Conservation (phyloP, 2,888 invertebrate genomes). For the Harmothoe impar region DNA sequence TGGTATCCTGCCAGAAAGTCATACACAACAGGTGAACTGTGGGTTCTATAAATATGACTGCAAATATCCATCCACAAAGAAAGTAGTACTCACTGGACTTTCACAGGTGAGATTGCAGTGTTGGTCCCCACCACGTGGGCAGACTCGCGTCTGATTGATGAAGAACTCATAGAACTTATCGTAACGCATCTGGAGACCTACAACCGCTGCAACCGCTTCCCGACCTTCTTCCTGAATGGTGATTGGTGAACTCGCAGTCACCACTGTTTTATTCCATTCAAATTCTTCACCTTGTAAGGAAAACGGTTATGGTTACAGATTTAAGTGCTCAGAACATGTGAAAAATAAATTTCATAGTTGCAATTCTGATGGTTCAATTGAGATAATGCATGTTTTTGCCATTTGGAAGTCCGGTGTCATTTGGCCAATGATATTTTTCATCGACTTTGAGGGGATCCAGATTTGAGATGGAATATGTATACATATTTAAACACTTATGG, state of each 20-base stretch:
- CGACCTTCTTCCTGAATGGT: constrained; percentile 67
- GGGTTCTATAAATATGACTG: too few species aligned
- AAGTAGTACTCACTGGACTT: constrained; percentile 62
- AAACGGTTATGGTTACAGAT: too few species aligned
- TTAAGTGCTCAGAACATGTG: neutral
- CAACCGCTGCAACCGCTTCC: constrained; percentile 75
- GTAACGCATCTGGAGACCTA: constrained; percentile 77
- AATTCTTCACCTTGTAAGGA: constrained; percentile 41
- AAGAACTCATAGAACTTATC: constrained; percentile 69
- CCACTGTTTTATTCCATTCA: constrained; percentile 68
- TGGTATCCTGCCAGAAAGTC: too few species aligned
- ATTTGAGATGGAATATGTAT: too few species aligned
- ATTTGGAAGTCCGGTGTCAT: neutral
- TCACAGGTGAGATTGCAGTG: constrained; percentile 68
- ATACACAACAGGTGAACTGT: too few species aligned
- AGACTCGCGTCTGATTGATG: constrained; percentile 64
- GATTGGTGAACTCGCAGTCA: constrained; percentile 75
- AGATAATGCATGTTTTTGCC: neutral
- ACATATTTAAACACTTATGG: too few species aligned
- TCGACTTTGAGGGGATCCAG: too few species aligned
- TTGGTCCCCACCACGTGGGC: constrained; percentile 33
- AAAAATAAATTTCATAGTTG: neutral
- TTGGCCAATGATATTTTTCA: neutral
- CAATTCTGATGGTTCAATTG: neutral
- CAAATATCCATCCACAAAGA: too few species aligned